phyloP scores from a whole-genome alignment of 2,888 invertebrate genomes.

The Agriopis marginaria region DNA sequence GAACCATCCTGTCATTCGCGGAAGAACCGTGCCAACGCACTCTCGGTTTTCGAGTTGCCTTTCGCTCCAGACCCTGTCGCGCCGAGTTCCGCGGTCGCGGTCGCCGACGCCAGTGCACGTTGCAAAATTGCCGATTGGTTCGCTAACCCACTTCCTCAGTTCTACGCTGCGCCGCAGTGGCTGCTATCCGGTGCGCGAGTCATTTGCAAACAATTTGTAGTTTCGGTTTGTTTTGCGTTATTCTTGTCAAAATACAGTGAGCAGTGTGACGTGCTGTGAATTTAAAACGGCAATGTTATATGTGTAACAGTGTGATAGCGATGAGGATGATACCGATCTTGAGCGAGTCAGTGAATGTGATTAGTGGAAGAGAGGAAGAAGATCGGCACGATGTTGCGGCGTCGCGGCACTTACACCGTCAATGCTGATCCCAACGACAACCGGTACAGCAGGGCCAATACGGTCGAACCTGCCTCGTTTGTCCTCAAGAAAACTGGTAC shows the following conservation, averaged over 20 bases:
- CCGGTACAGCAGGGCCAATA: constrained; percentile 60
- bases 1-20: constrained; percentile 76
- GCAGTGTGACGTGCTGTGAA: constrained; percentile 45
- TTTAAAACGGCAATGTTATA: constrained; percentile 30
- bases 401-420: constrained; percentile 79
- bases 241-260: constrained; percentile 46
- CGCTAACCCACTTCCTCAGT: constrained; percentile 75
- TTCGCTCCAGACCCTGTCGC: constrained; percentile 72
- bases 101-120: constrained; percentile 69
- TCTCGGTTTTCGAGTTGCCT: constrained; percentile 79
- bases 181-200: constrained; percentile 62
- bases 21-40: constrained; percentile 77
- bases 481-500: constrained; percentile 68
- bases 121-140: constrained; percentile 78
- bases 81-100: constrained; percentile 68
- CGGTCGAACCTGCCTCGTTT: constrained; percentile 56
- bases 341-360: constrained; percentile 33
- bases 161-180: constrained; percentile 55
- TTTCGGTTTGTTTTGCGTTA: constrained; percentile 44
- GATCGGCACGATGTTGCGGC: constrained; percentile 71
- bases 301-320: constrained; percentile 38
- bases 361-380: constrained; percentile 45
- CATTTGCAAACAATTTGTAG: constrained; percentile 64
- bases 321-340: constrained; percentile 40
- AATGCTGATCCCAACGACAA: constrained; percentile 70